Evolutionary conservation across 2,797 vertebrate species (phyloP), one percentile per base, ranked within the genome.

Genomic region (Xyrichtys novacula): DNA sequence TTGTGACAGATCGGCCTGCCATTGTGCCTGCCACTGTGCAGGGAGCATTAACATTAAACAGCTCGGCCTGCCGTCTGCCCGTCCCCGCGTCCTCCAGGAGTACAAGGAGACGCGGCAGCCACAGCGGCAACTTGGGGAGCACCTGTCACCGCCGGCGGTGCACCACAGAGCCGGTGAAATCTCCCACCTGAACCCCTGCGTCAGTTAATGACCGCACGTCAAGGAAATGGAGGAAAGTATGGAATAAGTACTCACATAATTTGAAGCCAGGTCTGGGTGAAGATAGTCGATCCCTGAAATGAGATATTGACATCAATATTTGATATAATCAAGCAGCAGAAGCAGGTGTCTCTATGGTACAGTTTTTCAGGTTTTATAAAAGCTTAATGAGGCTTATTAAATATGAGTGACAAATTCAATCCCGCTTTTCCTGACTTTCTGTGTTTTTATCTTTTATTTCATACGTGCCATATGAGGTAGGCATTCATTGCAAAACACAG

Each of bases 241-340:
- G 44, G 74, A 81, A n/a, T 20, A 66, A 48, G 54, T 95, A 99
- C 98, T 99, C 93, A 99, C 98, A 1, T 99, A 99, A 92, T 99
- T 99, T 38, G 96, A 95, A 79, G 97, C 96, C 71, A 99, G 94
- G 89, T 99, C 98, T 52, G 98, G 98, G 87, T 99, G 98, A 29
- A 99, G 95, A 89, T 99, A 99, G 91, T 99, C 98, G 57, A 99
- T 99, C 61, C 98, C 98, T 99, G 94, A 71, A 94, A 92, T 67
- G 23, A 14, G 52, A 89, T 75, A 71, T 60, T 47, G 66, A 86
- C 76, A 93, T 66, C 39, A 56, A 83, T 79, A 17, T 78, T 55
- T 65, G 52, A 65, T 68, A 32, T 52, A 43, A 81, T 65, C 28
- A 57, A 39, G 34, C 36, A 25, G 12, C 4, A 68, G 40, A 58